Evolutionary conservation across 1,140 invertebrate genomes (phyloP).

Genomic region (Caenorhabditis elegans): DNA sequence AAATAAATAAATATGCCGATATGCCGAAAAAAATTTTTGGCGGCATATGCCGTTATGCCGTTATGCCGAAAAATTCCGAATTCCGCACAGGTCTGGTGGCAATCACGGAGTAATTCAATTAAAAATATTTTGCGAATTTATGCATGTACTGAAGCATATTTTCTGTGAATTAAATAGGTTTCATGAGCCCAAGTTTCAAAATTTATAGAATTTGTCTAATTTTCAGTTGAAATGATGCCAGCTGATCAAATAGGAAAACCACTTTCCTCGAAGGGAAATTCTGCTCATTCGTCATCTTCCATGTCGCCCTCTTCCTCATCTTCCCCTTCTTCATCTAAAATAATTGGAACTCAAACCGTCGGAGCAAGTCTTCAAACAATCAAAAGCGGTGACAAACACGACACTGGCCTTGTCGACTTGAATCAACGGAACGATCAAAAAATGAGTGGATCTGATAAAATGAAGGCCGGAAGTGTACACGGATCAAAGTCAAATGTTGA

Average conservation of each 20-base stretch:
- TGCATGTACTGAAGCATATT: too few species aligned
- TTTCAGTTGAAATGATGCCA: not conserved
- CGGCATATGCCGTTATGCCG: too few species aligned
- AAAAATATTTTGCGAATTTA: too few species aligned
- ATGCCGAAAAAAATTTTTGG: too few species aligned
- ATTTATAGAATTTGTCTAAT: too few species aligned
- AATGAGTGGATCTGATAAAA: not conserved
- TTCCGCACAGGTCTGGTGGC: too few species aligned
- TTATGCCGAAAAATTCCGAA: too few species aligned
- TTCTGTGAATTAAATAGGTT: too few species aligned
- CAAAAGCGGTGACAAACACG: not conserved
- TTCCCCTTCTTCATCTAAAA: not conserved
- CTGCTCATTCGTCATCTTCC: not conserved
- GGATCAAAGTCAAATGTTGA: constrained; percentile 42
- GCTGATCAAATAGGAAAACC: constrained; percentile 26
- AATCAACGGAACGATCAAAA: not conserved
- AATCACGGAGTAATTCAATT: too few species aligned
- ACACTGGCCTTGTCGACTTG: not conserved
- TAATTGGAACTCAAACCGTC: constrained; percentile 13
- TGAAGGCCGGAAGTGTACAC: constrained; percentile 35
- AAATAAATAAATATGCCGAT: too few species aligned
- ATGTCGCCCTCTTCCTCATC: not conserved
- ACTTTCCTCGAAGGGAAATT: not conserved
- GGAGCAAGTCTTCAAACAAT: constrained; percentile 8
- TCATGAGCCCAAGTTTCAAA: too few species aligned